These are phyloP conservation scores for Oligia strigilis DNA, from an alignment of 2,888 invertebrate species.

Conservation along the genomic window DNA sequence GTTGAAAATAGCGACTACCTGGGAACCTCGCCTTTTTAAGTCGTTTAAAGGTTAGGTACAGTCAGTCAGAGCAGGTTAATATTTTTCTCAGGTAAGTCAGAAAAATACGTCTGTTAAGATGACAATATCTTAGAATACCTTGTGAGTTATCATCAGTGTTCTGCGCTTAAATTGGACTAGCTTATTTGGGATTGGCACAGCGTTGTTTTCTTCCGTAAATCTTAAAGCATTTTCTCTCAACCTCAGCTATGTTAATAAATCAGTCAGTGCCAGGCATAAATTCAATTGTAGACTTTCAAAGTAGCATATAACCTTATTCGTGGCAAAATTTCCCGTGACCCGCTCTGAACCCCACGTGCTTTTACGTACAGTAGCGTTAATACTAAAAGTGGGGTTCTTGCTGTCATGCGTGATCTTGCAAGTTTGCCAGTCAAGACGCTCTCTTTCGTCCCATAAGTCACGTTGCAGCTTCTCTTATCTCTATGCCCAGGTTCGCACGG, in stretches of 20 bases:
- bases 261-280: neutral
- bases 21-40: neutral
- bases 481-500: neutral
- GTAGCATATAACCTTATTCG: constrained; percentile 25
- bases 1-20: no score
- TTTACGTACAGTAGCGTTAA: constrained; percentile 65
- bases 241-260: neutral
- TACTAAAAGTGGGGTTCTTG: constrained; percentile 54
- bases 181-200: neutral
- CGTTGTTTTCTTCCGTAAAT: neutral
- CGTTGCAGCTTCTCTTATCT: constrained; percentile 59
- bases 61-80: neutral
- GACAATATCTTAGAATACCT: neutral
- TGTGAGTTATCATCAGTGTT: no score
- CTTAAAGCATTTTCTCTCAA: neutral
- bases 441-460: constrained; percentile 67
- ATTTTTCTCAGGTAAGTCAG: neutral
- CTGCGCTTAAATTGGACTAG: neutral
- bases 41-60: neutral
- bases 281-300: constrained; percentile 45
- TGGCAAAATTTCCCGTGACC: constrained; percentile 62
- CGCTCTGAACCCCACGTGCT: constrained; percentile 62
- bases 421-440: constrained; percentile 56
- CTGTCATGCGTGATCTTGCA: constrained; percentile 61
- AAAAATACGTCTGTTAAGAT: neutral